Evolutionary conservation across 2,888 invertebrate genomes (phyloP).

Genomic region (Cataglyphis albicans): DNA sequence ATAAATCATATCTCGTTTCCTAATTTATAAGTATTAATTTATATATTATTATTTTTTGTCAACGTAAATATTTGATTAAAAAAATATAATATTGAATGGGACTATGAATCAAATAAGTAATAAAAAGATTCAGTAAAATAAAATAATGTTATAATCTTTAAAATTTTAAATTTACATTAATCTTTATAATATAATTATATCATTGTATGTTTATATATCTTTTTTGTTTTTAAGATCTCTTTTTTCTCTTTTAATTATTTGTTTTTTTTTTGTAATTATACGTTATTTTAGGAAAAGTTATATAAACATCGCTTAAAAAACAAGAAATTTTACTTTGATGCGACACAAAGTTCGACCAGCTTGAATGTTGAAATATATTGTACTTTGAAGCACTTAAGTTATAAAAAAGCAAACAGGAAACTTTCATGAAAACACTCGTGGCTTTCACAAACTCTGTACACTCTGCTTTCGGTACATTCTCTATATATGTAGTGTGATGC

Average conservation of each 20-base stretch:
- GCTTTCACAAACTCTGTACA: constrained; percentile 16
- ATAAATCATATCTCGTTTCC: background rate
- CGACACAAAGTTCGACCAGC: background rate
- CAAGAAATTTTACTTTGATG: background rate
- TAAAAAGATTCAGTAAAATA: background rate
- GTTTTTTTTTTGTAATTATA: background rate
- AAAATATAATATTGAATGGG: background rate
- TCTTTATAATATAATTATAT: constrained; percentile 7
- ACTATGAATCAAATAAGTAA: background rate
- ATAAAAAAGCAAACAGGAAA: background rate
- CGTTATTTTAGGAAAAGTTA: background rate
- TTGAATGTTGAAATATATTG: constrained; percentile 4
- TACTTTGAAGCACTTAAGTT: constrained; percentile 8
- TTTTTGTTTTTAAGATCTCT: background rate
- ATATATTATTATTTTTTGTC: background rate
- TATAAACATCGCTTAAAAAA: background rate
- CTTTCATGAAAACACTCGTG: constrained; percentile 16
- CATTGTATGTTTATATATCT: background rate
- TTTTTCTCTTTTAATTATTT: background rate
- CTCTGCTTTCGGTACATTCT: constrained; percentile 8
- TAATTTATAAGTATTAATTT: constrained; percentile 21
- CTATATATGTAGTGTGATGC: background rate
- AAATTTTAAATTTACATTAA: background rate
- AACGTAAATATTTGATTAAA: background rate
- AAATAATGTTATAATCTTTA: background rate